phyloP scores from a whole-genome alignment of 1,140 invertebrate species.

The Polyergus mexicanus region DNA sequence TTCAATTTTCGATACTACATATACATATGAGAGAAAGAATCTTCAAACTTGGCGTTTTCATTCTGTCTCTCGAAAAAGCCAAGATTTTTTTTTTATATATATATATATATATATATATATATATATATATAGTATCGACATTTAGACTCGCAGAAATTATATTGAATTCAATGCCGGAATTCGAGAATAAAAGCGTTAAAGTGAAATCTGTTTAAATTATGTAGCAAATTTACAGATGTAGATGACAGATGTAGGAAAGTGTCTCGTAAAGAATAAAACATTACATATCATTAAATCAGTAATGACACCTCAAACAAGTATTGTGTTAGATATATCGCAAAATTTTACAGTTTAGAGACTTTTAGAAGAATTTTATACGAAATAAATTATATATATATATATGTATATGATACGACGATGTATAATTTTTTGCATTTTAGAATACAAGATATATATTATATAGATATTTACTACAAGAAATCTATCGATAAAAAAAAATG shows the following conservation, averaged over 20 bases:
- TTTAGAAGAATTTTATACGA: conserved; percentile 1
- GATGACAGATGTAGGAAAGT: background rate
- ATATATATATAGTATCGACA: background rate
- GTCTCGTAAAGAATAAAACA: background rate
- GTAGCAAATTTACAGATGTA: conserved; percentile 42
- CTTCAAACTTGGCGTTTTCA: background rate
- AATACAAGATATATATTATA: background rate
- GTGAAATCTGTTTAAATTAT: conserved; percentile 5
- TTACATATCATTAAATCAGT: background rate
- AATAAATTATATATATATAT: background rate
- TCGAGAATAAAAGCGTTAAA: background rate
- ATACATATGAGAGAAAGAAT: background rate
- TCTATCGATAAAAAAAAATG: background rate
- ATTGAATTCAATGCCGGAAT: background rate
- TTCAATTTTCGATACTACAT: background rate
- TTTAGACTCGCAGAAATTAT: background rate
- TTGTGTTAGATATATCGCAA: background rate
- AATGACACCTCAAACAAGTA: background rate
- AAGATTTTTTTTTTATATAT: too few species aligned
- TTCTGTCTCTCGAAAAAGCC: background rate
- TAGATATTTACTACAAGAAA: background rate
- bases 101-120: too few species aligned
- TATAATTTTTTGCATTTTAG: background rate
- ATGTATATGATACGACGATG: background rate
- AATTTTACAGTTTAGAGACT: background rate